Evolutionary conservation across 2,797 vertebrate species (phyloP).

Genomic region (Pipistrellus nathusii): DNA sequence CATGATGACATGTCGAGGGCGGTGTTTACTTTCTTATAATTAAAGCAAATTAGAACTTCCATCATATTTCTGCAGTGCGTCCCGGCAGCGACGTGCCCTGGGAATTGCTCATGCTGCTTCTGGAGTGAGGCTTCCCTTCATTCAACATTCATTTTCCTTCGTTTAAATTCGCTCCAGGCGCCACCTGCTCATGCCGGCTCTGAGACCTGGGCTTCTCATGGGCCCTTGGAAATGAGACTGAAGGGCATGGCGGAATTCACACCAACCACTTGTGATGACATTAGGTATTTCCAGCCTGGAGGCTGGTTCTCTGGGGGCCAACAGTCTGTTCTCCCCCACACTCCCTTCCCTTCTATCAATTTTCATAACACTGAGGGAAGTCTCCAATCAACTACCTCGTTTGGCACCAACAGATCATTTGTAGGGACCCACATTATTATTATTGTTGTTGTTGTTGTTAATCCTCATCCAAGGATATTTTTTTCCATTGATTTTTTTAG

Average conservation of each 20-base stretch:
- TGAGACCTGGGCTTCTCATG: slow-evolving; percentile 62
- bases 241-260: background rate
- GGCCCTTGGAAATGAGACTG: slow-evolving; percentile 23
- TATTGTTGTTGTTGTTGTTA: too few relatives aligned
- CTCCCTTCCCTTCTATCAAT: background rate
- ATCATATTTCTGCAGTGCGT: slow-evolving; percentile 55
- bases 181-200: background rate
- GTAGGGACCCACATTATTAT: background rate
- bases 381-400: background rate
- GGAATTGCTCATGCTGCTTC: slow-evolving; percentile 54
- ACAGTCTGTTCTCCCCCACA: background rate
- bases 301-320: background rate
- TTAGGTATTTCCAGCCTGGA: background rate
- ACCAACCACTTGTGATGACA: background rate
- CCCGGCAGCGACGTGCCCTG: slow-evolving; percentile 47
- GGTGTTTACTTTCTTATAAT: slow-evolving; percentile 78
- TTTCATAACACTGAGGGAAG: background rate
- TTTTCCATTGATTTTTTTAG: too few relatives aligned
- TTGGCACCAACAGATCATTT: background rate
- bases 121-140: slow-evolving; percentile 12
- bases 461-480: too few relatives aligned
- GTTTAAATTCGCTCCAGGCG: slow-evolving; percentile 66
- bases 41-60: slow-evolving; percentile 79
- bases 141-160: slow-evolving; percentile 41
- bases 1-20: slow-evolving; percentile 68